phyloP scores from a whole-genome alignment of 2,113 vertebrate species.

The Mobula hypostoma region DNA sequence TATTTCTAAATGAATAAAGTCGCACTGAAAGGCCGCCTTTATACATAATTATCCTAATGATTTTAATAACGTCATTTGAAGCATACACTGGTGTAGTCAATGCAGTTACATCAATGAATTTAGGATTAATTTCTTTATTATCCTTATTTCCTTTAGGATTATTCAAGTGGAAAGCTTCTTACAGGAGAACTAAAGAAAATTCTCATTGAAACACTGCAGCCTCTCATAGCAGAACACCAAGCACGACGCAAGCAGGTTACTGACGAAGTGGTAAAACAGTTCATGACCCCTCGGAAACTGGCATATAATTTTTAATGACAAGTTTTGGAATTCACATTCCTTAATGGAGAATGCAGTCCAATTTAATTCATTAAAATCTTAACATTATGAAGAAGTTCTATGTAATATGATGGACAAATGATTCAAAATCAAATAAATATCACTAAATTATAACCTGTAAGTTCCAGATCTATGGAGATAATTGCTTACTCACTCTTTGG shows the following conservation, averaged over 20 bases:
- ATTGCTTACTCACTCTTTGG: background rate
- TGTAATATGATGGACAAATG: background rate
- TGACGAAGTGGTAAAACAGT: constrained; percentile 70
- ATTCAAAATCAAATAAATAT: constrained; percentile 19
- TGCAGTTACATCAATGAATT: background rate
- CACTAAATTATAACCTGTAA: constrained; percentile 20
- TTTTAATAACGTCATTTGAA: background rate
- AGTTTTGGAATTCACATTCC: background rate
- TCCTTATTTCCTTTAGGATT: constrained; percentile 63
- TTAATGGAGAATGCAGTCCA: background rate
- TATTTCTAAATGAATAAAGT: background rate
- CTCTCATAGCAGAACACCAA: constrained; percentile 79
- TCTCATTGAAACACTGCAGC: constrained; percentile 84
- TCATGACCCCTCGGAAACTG: constrained; percentile 85
- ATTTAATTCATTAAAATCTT: constrained; percentile 19
- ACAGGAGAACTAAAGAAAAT: constrained; percentile 91
- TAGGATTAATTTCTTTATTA: no score
- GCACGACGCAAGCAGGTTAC: constrained; percentile 80
- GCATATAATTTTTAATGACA: constrained; percentile 65
- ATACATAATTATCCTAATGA: background rate
- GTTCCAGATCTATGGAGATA: background rate
- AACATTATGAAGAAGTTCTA: background rate
- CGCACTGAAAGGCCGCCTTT: background rate
- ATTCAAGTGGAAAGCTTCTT: constrained; percentile 78
- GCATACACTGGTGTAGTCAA: no score